phyloP scores from a whole-genome alignment of 2,797 vertebrate genomes.

The Spinus olivaceus region DNA sequence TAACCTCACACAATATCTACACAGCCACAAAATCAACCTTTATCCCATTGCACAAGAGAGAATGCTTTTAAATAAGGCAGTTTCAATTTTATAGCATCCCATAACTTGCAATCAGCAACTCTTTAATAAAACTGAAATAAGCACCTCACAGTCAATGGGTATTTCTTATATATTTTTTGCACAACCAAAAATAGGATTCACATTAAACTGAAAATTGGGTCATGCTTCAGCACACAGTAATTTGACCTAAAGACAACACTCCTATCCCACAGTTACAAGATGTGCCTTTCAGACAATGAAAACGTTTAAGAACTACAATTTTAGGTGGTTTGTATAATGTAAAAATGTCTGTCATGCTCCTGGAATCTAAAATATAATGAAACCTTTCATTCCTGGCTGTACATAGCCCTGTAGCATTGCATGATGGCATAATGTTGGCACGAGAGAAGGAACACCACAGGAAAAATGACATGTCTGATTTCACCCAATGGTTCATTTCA shows the following conservation, averaged over 20 bases:
- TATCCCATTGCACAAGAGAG: neutral
- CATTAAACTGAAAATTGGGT: constrained; percentile 60
- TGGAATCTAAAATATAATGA: constrained; percentile 30
- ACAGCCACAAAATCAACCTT: constrained; percentile 18
- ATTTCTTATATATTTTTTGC: constrained; percentile 7
- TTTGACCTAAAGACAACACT: constrained; percentile 70
- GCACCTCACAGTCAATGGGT: constrained; percentile 25
- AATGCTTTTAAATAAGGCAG: constrained; percentile 51
- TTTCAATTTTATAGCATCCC: constrained; percentile 56
- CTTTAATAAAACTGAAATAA: constrained; percentile 68
- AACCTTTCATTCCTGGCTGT: neutral
- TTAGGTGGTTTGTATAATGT: constrained; percentile 38
- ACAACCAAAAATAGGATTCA: constrained; percentile 42
- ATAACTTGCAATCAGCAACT: constrained; percentile 57
- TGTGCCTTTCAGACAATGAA: constrained; percentile 61
- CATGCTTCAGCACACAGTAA: constrained; percentile 61
- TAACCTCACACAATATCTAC: neutral
- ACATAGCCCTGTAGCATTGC: neutral
- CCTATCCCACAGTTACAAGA: constrained; percentile 34
- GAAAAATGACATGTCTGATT: constrained; percentile 7
- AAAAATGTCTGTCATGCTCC: constrained; percentile 33
- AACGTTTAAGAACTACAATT: constrained; percentile 53
- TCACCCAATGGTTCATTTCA: neutral
- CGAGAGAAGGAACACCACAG: neutral
- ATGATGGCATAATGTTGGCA: neutral